Conservation (phyloP, 37 sponge, comb jelly and placozoan species). For the Theonella swinhoei region DNA sequence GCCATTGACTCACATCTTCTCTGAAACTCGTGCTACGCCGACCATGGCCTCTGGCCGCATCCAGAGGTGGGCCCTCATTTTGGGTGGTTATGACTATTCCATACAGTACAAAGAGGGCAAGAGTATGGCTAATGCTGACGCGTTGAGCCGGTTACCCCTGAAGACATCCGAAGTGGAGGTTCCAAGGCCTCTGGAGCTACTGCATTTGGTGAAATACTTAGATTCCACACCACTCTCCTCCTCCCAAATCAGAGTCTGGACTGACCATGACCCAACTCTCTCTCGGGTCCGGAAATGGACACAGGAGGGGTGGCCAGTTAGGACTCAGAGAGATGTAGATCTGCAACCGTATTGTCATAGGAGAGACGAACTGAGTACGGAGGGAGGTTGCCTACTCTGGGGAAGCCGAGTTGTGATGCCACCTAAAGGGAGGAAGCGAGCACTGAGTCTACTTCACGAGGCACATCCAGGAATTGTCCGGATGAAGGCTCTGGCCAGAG, state of each 20-base stretch:
- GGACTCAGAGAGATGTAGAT: not conserved
- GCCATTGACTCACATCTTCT: slow-evolving; percentile 55
- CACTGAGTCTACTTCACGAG: slow-evolving; percentile 20
- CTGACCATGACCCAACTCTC: slow-evolving; percentile 41
- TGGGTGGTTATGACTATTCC: no score
- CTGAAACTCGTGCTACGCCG: slow-evolving; percentile 14
- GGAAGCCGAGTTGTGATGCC: slow-evolving; percentile 58
- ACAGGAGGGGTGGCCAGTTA: slow-evolving; percentile 38
- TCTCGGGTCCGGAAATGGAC: slow-evolving; percentile 4
- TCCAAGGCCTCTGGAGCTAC: slow-evolving; percentile 29
- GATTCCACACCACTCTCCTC: slow-evolving; percentile 1
- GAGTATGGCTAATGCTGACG: no score
- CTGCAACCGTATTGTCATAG: slow-evolving; percentile 13
- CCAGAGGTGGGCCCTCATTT: slow-evolving; percentile 37
- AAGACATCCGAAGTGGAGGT: no score
- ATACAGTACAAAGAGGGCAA: slow-evolving; percentile 29
- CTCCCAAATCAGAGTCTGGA: slow-evolving; percentile 22
- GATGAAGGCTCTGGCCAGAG: slow-evolving; percentile 56
- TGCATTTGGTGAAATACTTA: slow-evolving; percentile 47
- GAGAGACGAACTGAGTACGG: slow-evolving; percentile 39
- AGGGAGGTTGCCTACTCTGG: slow-evolving; percentile 51
- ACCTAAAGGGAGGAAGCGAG: not conserved
- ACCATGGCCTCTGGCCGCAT: slow-evolving; percentile 60
- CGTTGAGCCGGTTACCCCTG: no score
- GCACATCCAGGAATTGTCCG: slow-evolving; percentile 46